A percentile compares a stretch with the other conserved stretches of the same genome.
phyloP scores from a whole-genome alignment of 2,113 vertebrate species.

The Paramisgurnus dabryanus region DNA sequence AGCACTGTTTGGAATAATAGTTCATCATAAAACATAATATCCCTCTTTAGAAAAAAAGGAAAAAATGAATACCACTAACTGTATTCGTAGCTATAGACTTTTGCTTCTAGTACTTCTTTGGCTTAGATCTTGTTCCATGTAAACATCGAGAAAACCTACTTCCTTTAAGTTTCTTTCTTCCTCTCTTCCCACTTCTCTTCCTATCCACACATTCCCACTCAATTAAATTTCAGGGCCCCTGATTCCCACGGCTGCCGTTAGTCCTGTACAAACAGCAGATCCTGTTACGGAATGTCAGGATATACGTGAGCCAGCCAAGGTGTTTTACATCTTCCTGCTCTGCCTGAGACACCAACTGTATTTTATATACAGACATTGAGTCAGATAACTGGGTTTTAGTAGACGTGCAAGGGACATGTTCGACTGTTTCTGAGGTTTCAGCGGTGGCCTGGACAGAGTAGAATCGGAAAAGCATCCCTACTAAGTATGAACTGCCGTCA shows the following conservation, averaged over 20 bases:
- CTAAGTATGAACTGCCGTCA: slow-evolving; percentile 1
- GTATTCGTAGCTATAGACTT: neutral
- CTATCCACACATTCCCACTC: neutral
- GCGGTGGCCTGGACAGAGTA: neutral
- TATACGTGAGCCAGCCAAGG: neutral
- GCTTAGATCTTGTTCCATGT: slow-evolving; percentile 1
- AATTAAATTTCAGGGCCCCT: slow-evolving; percentile 20
- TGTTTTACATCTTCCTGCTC: slow-evolving; percentile 39
- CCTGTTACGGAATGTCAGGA: slow-evolving; percentile 35
- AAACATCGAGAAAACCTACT: neutral
- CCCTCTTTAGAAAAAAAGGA: slow-evolving; percentile 3
- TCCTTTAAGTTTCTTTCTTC: neutral
- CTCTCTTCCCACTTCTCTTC: slow-evolving; percentile 6
- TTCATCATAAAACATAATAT: slow-evolving; percentile 34
- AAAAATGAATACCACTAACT: slow-evolving; percentile 8
- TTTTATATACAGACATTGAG: slow-evolving; percentile 12
- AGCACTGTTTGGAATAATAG: slow-evolving; percentile 10
- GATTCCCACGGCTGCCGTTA: neutral
- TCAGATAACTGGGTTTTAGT: neutral
- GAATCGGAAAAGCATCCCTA: neutral
- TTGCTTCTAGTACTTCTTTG: neutral
- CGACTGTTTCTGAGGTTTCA: neutral
- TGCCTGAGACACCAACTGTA: slow-evolving; percentile 9
- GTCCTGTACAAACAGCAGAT: slow-evolving; percentile 20
- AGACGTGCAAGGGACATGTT: neutral